phyloP scores from a whole-genome alignment of 2,797 vertebrate species.

The Falco peregrinus region DNA sequence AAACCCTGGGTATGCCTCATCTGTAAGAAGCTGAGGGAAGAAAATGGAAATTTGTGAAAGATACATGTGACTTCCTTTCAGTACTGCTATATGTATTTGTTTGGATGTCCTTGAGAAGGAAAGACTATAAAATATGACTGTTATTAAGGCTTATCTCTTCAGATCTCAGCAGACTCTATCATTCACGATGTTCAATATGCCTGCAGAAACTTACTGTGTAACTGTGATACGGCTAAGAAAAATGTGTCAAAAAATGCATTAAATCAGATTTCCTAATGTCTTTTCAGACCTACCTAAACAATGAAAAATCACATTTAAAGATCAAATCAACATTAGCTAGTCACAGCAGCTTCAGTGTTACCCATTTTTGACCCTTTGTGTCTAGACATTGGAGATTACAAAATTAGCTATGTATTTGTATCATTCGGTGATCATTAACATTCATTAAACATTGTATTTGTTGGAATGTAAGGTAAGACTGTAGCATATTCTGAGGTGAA shows the following conservation, averaged over 20 bases:
- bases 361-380: background rate
- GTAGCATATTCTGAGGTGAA: background rate
- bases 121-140: constrained; percentile 27
- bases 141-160: constrained; percentile 47
- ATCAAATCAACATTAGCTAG: constrained; percentile 23
- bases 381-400: background rate
- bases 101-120: constrained; percentile 46
- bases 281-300: constrained; percentile 33
- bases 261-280: constrained; percentile 25
- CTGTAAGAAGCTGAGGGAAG: background rate
- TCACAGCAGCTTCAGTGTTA: background rate
- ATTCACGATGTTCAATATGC: constrained; percentile 26
- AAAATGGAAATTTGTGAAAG: background rate
- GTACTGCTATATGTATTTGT: background rate
- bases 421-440: background rate
- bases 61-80: background rate
- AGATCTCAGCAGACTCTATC: constrained; percentile 1
- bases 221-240: constrained; percentile 30
- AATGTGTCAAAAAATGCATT: constrained; percentile 28
- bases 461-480: background rate
- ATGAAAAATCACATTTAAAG: constrained; percentile 46
- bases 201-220: constrained; percentile 4
- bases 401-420: background rate
- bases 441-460: background rate
- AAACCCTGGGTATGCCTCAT: background rate